These are phyloP conservation scores for Slavum lentiscoides DNA, from an alignment of 2,888 invertebrate species.

Conservation along the genomic window DNA sequence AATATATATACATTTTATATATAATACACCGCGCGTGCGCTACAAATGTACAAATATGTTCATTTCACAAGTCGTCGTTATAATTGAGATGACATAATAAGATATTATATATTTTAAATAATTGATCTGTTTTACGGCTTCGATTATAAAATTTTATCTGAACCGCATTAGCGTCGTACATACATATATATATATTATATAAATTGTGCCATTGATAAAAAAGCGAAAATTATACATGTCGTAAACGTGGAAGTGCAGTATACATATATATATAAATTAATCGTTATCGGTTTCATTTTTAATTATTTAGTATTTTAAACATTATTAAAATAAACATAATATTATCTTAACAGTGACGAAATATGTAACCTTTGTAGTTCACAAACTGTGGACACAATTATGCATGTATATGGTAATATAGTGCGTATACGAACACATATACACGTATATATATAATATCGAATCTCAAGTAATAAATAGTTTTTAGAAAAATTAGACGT, in stretches of 20 bases:
- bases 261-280: constrained; percentile 4
- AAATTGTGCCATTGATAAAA: constrained; percentile 15
- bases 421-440: not conserved
- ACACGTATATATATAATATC: too few species aligned
- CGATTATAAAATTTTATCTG: not conserved
- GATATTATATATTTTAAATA: not conserved
- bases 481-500: constrained; percentile 1
- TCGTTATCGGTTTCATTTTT: constrained; percentile 25
- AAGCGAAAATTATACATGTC: constrained; percentile 1
- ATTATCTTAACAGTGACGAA: constrained; percentile 13
- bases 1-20: too few species aligned
- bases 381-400: constrained; percentile 10
- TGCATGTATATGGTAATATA: not conserved
- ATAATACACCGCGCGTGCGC: too few species aligned
- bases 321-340: constrained; percentile 1
- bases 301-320: constrained; percentile 25
- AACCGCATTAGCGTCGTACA: not conserved
- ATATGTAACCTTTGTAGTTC: constrained; percentile 23
- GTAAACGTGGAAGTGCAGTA: constrained; percentile 13
- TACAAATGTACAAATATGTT: not conserved
- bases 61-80: not conserved
- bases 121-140: not conserved
- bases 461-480: not conserved
- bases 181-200: not conserved
- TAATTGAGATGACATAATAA: not conserved